Evolutionary conservation across 2,113 vertebrate species (phyloP).

Genomic region (Hippocampus mohnikei): DNA sequence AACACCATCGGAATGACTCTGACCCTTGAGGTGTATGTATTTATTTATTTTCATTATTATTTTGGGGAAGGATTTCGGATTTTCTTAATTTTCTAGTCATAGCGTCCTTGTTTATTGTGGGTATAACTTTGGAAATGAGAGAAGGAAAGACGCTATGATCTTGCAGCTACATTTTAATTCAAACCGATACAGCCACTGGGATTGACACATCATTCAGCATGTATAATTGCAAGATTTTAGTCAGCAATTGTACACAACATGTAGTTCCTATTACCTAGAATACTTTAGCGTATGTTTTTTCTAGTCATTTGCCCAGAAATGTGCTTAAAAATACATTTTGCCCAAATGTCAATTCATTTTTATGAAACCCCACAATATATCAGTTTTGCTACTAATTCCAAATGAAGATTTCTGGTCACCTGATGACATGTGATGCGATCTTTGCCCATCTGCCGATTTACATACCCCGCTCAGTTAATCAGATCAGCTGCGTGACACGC

Average conservation of each 20-base stretch:
- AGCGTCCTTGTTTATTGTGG: neutral
- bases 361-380: neutral
- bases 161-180: neutral
- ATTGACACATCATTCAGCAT: too few species aligned
- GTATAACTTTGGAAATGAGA: neutral
- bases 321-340: neutral
- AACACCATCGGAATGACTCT: too few species aligned
- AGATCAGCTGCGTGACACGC: too few species aligned
- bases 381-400: neutral
- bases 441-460: neutral
- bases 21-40: too few species aligned
- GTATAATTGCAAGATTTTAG: too few species aligned
- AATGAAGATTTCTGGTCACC: too few species aligned
- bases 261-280: too few species aligned
- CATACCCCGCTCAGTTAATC: neutral
- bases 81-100: neutral
- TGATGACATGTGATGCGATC: too few species aligned
- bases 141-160: neutral
- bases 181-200: neutral
- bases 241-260: neutral
- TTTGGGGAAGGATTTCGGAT: too few species aligned
- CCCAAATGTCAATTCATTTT: too few species aligned
- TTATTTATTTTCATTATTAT: too few species aligned
- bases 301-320: neutral
- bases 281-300: neutral